Conservation (phyloP, 2,797 vertebrate genomes). For the Anisognathus igniventris region DNA sequence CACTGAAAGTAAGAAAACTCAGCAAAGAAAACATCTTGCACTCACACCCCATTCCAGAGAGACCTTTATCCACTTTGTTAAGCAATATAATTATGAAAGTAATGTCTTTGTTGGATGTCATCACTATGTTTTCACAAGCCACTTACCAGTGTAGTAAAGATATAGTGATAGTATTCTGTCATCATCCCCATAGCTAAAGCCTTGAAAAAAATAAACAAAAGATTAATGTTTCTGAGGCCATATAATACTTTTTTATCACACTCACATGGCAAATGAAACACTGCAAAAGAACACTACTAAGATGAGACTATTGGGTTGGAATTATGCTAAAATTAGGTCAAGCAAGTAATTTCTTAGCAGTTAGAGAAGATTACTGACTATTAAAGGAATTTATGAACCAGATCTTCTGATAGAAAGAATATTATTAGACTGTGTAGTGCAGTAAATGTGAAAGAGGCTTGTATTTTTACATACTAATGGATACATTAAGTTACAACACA, state of each 20-base stretch:
- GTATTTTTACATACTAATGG: conserved; percentile 55
- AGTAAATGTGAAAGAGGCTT: conserved; percentile 34
- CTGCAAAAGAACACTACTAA: not conserved
- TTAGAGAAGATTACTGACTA: conserved; percentile 63
- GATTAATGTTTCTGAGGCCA: conserved; percentile 45
- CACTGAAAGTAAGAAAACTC: conserved; percentile 14
- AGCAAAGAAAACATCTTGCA: not conserved
- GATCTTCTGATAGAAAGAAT: conserved; percentile 60
- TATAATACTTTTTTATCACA: conserved; percentile 35
- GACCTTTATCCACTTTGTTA: not conserved
- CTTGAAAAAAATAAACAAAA: conserved; percentile 74
- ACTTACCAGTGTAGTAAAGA: conserved; percentile 99
- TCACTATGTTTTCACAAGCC: conserved; percentile 6
- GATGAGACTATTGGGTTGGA: conserved; percentile 15
- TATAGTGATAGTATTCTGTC: conserved; percentile 99
- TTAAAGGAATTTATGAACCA: conserved; percentile 66
- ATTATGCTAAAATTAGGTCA: conserved; percentile 56
- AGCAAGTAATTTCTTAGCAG: conserved; percentile 55
- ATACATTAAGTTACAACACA: conserved; percentile 35
- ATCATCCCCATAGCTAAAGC: conserved; percentile 99
- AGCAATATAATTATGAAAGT: conserved; percentile 17
- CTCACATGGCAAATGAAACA: conserved; percentile 8
- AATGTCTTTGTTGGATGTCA: not conserved
- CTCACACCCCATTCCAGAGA: not conserved
- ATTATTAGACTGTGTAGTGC: conserved; percentile 50